Base-by-base conservation (phyloP, 2,113 vertebrate species). In the Pardalotus punctatus region DNA sequence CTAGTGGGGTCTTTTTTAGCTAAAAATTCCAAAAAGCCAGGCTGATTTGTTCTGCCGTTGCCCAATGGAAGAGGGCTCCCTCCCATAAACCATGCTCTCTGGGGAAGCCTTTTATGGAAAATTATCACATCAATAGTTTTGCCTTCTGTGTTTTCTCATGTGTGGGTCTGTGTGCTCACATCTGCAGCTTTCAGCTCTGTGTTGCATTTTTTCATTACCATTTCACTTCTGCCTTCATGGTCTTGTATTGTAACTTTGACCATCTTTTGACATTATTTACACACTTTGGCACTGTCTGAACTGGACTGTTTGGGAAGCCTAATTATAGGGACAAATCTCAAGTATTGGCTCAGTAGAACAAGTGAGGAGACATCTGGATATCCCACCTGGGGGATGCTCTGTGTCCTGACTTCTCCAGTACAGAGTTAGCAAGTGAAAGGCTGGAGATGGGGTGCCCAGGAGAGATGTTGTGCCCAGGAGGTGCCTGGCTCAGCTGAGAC, bases 91-190 rank as follows among this genome's bases (percentile, higher is more conserved):
- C 1, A 0, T 28, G 61, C 36, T 89, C 66, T 62, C 65, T 51
- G 58, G 66, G 70, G 86, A 81, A 81, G 61, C 86, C 86, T 70
- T 93, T 89, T 81, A 61, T 48, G 86, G 86, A 77, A 69, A 93
- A 91, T 38, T 35, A 79, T 20, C 50, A 74, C 70, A 89, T 79
- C 40, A 56, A 10, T 72, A 27, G 16, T 72, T 84, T 84, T 70
- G 43, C 54, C 45, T 86, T 43, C 81, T 4, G 3, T 78, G 31
- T 84, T 81, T 81, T 38, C 36, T 73, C 36, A 25, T 53, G 82
- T 27, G 60, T 40, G 62, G 67, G 38, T 81, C 28, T 61, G 28
- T 23, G 14, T 33, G 18, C 62, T 79, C 78, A 28, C 3, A 2
- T 9, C n/a, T 23, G 48, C 51, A 43, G 66, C 77, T 73, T 50